Conservation (phyloP, 92 coral and sea anemone species). For the Chrysogorgia sp. region DNA sequence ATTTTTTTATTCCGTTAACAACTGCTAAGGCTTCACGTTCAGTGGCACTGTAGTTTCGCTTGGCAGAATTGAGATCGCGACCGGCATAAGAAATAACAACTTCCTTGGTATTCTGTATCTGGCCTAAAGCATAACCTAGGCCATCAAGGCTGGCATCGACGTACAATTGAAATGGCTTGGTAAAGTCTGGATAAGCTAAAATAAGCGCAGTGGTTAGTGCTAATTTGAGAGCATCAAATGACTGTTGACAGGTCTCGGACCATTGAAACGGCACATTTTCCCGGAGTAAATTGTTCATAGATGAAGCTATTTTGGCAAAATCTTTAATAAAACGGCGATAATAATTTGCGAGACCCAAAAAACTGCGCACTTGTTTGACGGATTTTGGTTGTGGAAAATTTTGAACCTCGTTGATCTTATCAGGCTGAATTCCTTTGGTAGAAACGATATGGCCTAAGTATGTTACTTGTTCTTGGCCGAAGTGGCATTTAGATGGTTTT, state of each 20-base stretch:
- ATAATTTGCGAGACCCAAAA: constrained; percentile 65
- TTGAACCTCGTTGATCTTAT: constrained; percentile 55
- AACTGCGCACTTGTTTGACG: constrained; percentile 57
- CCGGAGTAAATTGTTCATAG: constrained; percentile 49
- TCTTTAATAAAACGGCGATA: constrained; percentile 57
- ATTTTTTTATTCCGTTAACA: constrained; percentile 46
- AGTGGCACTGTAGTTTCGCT: constrained; percentile 53
- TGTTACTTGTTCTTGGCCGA: constrained; percentile 34
- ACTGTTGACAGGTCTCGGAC: constrained; percentile 45
- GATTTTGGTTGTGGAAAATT: constrained; percentile 52
- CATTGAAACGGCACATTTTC: constrained; percentile 56
- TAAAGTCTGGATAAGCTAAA: constrained; percentile 63
- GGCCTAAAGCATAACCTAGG: constrained; percentile 60
- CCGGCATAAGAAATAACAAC: constrained; percentile 62
- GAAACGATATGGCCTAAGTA: constrained; percentile 71
- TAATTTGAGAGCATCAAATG: constrained; percentile 46
- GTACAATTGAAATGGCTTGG: constrained; percentile 30
- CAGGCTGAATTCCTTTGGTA: constrained; percentile 51
- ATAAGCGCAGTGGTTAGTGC: constrained; percentile 56
- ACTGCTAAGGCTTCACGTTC: constrained; percentile 64
- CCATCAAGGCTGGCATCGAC: constrained; percentile 60
- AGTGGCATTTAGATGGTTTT: constrained; percentile 50
- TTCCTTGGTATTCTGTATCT: constrained; percentile 42
- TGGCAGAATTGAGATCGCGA: constrained; percentile 43
- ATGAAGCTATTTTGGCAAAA: constrained; percentile 59